Percentiles rank a stretch among this genome's conserved stretches.
These are phyloP conservation scores for Delia radicum DNA, from an alignment of 1,140 invertebrate genomes.

Conservation along the genomic window DNA sequence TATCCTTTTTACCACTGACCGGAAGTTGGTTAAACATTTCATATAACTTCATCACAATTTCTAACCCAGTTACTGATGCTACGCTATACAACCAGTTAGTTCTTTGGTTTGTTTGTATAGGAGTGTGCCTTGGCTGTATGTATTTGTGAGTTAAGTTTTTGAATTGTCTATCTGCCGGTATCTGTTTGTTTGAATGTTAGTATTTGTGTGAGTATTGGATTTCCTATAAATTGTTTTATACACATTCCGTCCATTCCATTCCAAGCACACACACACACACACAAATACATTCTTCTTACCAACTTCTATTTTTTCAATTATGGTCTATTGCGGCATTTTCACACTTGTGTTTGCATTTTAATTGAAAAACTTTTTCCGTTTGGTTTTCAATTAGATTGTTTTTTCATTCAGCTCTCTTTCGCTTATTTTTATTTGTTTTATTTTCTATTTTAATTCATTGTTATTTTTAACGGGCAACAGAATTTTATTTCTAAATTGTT, in stretches of 20 bases:
- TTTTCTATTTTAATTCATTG: background rate
- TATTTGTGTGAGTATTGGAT: too few species aligned
- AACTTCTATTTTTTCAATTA: background rate
- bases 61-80: background rate
- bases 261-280: background rate
- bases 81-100: background rate
- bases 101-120: too few species aligned
- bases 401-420: background rate
- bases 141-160: too few species aligned
- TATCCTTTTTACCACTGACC: background rate
- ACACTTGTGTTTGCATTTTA: conserved; percentile 23
- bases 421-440: background rate
- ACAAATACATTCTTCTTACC: background rate
- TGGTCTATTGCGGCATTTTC: conserved; percentile 19
- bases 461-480: background rate
- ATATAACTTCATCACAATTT: background rate
- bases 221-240: background rate
- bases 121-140: too few species aligned
- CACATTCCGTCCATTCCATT: background rate
- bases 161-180: background rate
- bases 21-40: background rate
- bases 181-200: too few species aligned
- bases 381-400: conserved; percentile 19
- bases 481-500: background rate
- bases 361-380: conserved; percentile 22